A percentile compares a stretch with the other conserved stretches of the same genome.
Evolutionary conservation across 2,888 invertebrate species (phyloP).

Genomic region (Metalampra italica): DNA sequence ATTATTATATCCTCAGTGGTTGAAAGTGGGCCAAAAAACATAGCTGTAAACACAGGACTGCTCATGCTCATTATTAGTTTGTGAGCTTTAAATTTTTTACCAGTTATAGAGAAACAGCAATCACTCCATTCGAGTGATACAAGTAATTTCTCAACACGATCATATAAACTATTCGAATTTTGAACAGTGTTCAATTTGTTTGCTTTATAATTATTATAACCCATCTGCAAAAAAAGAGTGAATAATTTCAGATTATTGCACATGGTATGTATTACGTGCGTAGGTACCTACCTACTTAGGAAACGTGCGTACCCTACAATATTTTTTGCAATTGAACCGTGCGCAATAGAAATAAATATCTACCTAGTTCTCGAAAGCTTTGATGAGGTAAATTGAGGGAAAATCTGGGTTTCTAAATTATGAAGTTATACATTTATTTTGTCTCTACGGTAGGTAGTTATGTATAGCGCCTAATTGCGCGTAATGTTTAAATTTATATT

Average conservation of each 20-base stretch:
- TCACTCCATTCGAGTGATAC: slow-evolving; percentile 78
- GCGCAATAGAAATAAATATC: too few relatives aligned
- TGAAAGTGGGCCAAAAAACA: slow-evolving; percentile 82
- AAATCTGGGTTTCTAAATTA: too few relatives aligned
- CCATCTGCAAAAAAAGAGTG: slow-evolving; percentile 55
- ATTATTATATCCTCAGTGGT: slow-evolving; percentile 67
- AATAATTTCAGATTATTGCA: background rate
- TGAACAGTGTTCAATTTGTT: slow-evolving; percentile 34
- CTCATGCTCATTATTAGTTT: slow-evolving; percentile 81
- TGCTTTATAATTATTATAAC: slow-evolving; percentile 42
- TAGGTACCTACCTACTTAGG: too few relatives aligned
- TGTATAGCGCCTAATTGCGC: background rate
- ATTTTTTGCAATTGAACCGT: too few relatives aligned
- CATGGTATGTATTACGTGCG: background rate
- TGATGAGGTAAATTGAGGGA: too few relatives aligned
- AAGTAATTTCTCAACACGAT: slow-evolving; percentile 64
- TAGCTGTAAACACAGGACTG: slow-evolving; percentile 84
- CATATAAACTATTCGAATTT: slow-evolving; percentile 50
- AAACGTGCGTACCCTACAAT: too few relatives aligned
- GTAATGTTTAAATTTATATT: background rate
- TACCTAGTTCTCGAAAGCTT: too few relatives aligned
- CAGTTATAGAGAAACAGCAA: slow-evolving; percentile 77
- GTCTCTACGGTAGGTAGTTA: too few relatives aligned
- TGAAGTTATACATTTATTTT: too few relatives aligned
- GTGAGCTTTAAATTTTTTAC: slow-evolving; percentile 76